phyloP scores from a whole-genome alignment of 2,888 invertebrate genomes.

The Cantharis flavilabris region DNA sequence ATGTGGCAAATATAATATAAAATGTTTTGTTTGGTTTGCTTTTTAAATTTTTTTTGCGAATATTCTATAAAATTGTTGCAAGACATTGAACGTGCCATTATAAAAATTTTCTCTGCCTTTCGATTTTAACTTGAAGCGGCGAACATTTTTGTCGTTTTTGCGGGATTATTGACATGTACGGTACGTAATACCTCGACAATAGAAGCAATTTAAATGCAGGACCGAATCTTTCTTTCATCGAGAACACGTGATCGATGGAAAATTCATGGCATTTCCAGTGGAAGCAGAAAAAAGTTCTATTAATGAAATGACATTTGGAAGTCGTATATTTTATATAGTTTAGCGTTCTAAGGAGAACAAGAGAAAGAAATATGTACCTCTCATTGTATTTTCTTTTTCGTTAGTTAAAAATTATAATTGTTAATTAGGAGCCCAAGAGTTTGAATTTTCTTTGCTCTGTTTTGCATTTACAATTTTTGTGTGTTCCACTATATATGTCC shows the following conservation, averaged over 20 bases:
- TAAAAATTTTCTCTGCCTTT: constrained; percentile 16
- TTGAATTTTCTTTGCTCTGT: neutral
- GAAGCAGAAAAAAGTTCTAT: constrained; percentile 16
- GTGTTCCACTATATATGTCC: neutral
- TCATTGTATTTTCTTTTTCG: neutral
- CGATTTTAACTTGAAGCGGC: constrained; percentile 18
- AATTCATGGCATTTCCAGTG: constrained; percentile 27
- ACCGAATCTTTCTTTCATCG: constrained; percentile 31
- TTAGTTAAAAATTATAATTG: neutral
- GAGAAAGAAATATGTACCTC: neutral
- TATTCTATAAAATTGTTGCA: neutral
- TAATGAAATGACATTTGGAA: constrained; percentile 29
- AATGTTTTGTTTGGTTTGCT: neutral
- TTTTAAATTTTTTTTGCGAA: neutral
- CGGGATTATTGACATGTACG: constrained; percentile 27
- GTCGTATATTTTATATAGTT: constrained; percentile 13
- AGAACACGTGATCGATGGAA: constrained; percentile 31
- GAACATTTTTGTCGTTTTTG: constrained; percentile 24
- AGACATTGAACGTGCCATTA: constrained; percentile 15
- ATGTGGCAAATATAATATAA: neutral
- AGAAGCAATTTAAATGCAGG: constrained; percentile 32
- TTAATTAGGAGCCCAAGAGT: neutral
- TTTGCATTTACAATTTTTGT: neutral
- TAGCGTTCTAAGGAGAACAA: neutral
- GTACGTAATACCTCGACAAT: constrained; percentile 29